Evolutionary conservation across 2,113 vertebrate genomes (phyloP).

Genomic region (Epinephelus cyanopodus): DNA sequence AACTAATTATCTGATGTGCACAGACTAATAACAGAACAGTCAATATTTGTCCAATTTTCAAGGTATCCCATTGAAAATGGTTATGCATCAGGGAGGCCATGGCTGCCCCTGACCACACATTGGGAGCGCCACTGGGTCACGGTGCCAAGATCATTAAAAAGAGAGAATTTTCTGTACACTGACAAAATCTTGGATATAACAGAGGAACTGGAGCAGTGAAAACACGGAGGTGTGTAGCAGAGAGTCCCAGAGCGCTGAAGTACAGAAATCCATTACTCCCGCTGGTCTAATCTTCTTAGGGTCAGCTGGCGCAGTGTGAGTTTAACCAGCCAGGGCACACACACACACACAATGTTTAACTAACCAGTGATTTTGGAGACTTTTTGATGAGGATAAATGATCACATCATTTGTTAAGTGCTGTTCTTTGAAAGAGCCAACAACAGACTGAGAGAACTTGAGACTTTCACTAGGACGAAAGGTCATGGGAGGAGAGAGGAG

Average conservation of each 20-base stretch:
- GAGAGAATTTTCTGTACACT: conserved; percentile 18
- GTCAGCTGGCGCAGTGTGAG: conserved; percentile 50
- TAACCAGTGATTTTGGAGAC: conserved; percentile 13
- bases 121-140: background rate
- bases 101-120: too few species aligned
- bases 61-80: too few species aligned
- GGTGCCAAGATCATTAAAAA: conserved; percentile 3
- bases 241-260: conserved; percentile 25
- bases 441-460: background rate
- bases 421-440: conserved; percentile 8
- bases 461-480: conserved; percentile 1
- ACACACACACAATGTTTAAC: conserved; percentile 33
- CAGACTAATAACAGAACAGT: too few species aligned
- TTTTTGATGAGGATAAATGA: conserved; percentile 48
- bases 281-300: conserved; percentile 57
- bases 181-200: background rate
- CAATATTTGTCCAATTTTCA: too few species aligned
- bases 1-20: too few species aligned
- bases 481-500: conserved; percentile 2
- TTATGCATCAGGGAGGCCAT: too few species aligned
- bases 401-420: conserved; percentile 12
- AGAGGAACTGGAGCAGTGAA: background rate
- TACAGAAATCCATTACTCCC: conserved; percentile 58
- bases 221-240: conserved; percentile 20
- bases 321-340: conserved; percentile 18